A percentile compares a stretch with the other conserved stretches of the same genome.
phyloP scores from a whole-genome alignment of 2,113 vertebrate species.

The Martes martes region DNA sequence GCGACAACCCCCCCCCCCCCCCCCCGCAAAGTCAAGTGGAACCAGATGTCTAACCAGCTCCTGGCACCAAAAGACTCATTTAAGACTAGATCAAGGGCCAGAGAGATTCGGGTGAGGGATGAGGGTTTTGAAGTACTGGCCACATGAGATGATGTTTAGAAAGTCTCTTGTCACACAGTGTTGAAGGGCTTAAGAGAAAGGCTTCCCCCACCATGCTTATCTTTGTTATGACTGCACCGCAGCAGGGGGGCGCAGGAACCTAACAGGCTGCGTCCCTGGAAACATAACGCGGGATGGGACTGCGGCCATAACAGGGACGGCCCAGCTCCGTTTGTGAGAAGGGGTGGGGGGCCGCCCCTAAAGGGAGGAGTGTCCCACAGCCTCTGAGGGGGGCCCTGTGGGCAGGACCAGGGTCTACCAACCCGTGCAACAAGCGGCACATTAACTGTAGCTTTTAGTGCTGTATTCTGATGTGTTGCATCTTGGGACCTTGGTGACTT shows the following conservation, averaged over 20 bases:
- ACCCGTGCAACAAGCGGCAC: accelerated
- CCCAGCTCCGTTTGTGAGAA: not conserved
- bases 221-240: constrained; percentile 69
- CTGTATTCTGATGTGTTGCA: not conserved
- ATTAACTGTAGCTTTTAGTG: not conserved
- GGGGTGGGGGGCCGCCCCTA: not conserved
- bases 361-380: accelerated
- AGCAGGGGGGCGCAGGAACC: not conserved
- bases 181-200: not conserved
- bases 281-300: not conserved
- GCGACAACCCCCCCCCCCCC: constrained; percentile 10
- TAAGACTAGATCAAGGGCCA: constrained; percentile 73
- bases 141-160: constrained; percentile 74
- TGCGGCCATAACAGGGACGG: not conserved
- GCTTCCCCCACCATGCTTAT: constrained; percentile 37
- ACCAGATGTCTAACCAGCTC: constrained; percentile 80
- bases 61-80: constrained; percentile 75
- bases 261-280: not conserved
- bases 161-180: constrained; percentile 42
- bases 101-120: constrained; percentile 4
- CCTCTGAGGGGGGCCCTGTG: accelerated
- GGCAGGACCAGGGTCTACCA: not conserved
- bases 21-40: constrained; percentile 74
- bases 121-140: constrained; percentile 54
- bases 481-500: not conserved